Conservation (phyloP, 2,888 invertebrate species). For the Spisula solida region DNA sequence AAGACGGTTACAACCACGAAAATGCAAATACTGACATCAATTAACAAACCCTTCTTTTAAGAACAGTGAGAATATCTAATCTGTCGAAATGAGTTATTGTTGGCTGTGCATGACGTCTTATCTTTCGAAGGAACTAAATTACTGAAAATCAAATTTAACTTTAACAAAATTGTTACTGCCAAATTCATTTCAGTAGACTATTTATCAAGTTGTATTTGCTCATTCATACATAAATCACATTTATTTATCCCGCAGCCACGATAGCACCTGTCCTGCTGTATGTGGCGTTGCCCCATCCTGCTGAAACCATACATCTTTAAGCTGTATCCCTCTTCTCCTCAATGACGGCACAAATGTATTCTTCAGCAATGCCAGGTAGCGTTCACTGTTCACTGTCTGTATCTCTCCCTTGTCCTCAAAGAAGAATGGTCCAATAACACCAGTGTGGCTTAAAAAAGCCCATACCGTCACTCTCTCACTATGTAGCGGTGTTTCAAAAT, state of each 20-base stretch:
- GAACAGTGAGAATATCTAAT: no score
- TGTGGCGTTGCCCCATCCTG: slow-evolving; percentile 52
- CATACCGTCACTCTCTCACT: no score
- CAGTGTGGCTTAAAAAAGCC: no score
- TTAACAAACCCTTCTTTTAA: no score
- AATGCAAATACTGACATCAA: neutral
- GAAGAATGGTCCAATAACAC: no score
- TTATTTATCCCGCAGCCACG: slow-evolving; percentile 14
- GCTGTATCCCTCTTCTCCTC: no score
- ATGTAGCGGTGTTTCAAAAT: slow-evolving; percentile 18
- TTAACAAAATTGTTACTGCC: neutral
- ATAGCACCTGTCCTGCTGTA: slow-evolving; percentile 31
- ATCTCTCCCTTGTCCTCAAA: neutral
- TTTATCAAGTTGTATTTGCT: no score
- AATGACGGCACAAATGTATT: neutral
- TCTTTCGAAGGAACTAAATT: neutral
- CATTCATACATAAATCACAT: no score
- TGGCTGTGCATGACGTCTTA: no score
- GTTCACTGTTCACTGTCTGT: slow-evolving; percentile 46
- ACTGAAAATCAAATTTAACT: neutral
- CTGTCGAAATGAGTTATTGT: no score
- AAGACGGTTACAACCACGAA: neutral
- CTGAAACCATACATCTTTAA: slow-evolving; percentile 48
- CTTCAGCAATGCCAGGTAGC: slow-evolving; percentile 40
- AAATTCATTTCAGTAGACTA: neutral